These are phyloP conservation scores for Argya squamiceps DNA, from an alignment of 2,797 vertebrate genomes.

Conservation along the genomic window DNA sequence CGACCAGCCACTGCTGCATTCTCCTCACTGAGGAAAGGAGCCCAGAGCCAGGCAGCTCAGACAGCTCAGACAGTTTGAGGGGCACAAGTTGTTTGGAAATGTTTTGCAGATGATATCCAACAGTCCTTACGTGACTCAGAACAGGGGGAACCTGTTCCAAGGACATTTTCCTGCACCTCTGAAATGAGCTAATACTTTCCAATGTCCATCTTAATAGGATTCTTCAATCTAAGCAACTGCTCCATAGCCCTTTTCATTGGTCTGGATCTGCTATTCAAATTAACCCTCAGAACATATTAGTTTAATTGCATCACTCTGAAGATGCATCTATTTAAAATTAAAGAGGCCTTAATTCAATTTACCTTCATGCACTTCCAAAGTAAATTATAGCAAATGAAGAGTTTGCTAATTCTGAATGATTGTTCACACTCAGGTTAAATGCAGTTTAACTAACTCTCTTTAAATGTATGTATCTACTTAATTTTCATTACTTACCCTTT, in stretches of 20 bases:
- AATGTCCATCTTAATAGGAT: neutral
- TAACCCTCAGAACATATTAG: neutral
- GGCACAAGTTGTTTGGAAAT: neutral
- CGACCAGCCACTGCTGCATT: neutral
- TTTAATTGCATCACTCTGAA: constrained; percentile 26
- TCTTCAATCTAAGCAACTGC: neutral
- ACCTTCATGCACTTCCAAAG: constrained; percentile 44
- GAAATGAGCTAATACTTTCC: neutral
- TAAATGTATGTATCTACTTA: neutral
- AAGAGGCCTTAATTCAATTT: constrained; percentile 52
- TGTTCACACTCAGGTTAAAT: constrained; percentile 47
- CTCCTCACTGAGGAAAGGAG: neutral
- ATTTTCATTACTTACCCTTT: constrained; percentile 4
- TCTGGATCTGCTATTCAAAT: neutral
- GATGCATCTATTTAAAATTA: constrained; percentile 39
- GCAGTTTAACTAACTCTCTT: constrained; percentile 18
- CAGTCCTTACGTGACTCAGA: neutral
- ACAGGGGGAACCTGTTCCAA: neutral
- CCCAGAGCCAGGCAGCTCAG: neutral
- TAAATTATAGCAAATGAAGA: constrained; percentile 56
- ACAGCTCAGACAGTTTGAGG: neutral
- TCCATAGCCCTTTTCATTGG: neutral
- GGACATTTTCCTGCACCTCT: neutral
- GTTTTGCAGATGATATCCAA: neutral
- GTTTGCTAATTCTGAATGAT: constrained; percentile 41